These are phyloP conservation scores for Oenanthe oenanthe DNA, from an alignment of 2,113 vertebrate species.

Conservation along the genomic window DNA sequence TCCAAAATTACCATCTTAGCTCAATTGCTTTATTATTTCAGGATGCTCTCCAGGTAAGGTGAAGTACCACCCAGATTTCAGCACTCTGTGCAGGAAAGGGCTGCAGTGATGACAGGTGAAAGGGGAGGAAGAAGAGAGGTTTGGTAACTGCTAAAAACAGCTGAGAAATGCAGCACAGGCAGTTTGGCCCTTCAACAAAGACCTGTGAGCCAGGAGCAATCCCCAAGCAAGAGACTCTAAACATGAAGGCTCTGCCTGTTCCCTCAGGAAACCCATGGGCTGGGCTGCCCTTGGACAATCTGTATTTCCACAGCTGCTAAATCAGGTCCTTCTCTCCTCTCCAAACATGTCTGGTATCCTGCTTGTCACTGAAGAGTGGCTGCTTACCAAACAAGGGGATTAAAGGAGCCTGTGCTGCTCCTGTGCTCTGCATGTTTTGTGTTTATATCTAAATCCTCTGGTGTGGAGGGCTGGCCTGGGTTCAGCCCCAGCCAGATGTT, in stretches of 20 bases:
- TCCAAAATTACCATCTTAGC: neutral
- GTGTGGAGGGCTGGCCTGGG: neutral
- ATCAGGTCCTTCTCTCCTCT: neutral
- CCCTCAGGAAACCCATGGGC: neutral
- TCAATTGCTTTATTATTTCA: neutral
- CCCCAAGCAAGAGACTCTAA: neutral
- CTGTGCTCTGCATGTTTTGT: neutral
- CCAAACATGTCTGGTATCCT: neutral
- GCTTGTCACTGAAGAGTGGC: neutral
- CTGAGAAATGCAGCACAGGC: neutral
- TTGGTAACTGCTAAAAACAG: neutral
- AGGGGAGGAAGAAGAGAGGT: neutral
- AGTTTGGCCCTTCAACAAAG: neutral
- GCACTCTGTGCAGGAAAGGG: neutral
- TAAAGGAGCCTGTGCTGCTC: neutral
- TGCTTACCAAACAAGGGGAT: constrained; percentile 36
- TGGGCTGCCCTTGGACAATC: neutral
- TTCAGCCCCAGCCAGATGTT: constrained; percentile 55
- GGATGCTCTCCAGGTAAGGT: neutral
- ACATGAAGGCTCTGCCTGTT: neutral
- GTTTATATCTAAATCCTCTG: constrained; percentile 26
- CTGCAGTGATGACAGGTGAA: neutral
- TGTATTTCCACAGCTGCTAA: neutral
- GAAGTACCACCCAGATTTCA: neutral
- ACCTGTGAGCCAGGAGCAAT: neutral